Evolutionary conservation across 1,140 invertebrate genomes (phyloP), one percentile per base, ranked within the genome.

Genomic region (Steinernema khuongi): DNA sequence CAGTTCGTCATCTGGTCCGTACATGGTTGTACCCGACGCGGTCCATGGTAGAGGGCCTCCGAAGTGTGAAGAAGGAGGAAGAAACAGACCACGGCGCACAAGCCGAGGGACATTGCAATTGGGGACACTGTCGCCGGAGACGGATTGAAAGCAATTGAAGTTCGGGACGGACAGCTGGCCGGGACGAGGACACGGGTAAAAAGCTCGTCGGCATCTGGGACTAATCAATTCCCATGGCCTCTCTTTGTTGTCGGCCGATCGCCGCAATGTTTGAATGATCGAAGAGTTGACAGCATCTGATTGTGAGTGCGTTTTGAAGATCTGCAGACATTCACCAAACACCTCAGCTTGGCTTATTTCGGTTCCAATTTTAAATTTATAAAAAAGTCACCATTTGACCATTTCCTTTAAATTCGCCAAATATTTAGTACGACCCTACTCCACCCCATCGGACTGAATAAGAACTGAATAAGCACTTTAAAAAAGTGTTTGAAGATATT

Each of bases 1-100:
- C 50, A 60, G 50, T 60, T 60, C 14, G 7, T 60, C 50, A 60
- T 60, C 50, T 60, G 50, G 19, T 60, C 50, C 7, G 50, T 60
- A 22, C 50, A 60, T 4, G 50, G 50, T 22, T 60, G 50, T 22
- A 60, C 50, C 22, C 50, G 50, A 17, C 50, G 50, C 4, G 50
- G 50, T 4, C 11, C 50, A 60, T 60, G 50, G 26, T 60, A 60
- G 50, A 60, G 50, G 7, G 50, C 50, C 36, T 7, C 7, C 7
- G 36, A 41, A n/a, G 36, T 7, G 50, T 60, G 50, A 4, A 22
- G 19, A 60, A 60, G 50, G 7, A 22, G 14, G 50, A 60, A 60
- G 50, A 60, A 14, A 22, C 7, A 4, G 11, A 60, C 14, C 14
- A 26, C 7, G 19, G 2, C 50, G 19, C 7, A 7, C 14, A 60